Evolutionary conservation across 2,797 vertebrate species (phyloP), one percentile per base, ranked within the genome.

Genomic region (Margarornis squamiger): DNA sequence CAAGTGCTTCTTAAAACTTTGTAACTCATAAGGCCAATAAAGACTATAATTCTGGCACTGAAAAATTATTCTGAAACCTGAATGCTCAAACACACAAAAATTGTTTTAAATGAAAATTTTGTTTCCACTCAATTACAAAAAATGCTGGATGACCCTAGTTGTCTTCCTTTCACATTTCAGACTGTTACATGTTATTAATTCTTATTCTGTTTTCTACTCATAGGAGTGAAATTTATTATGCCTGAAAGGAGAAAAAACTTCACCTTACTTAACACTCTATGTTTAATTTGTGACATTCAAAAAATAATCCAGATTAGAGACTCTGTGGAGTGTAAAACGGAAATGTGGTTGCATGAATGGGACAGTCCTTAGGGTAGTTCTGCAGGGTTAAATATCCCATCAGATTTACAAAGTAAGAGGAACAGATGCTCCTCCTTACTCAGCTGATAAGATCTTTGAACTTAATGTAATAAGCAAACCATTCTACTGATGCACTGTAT

Each of bases 401-500:
- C 24, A 38, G 6, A 29, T n/a, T 48, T 45, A n/a, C 5, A 49
- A 63, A 86, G 38, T 57, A 39, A n/a, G 19, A 39, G 2, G 9
- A 1, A 5, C 7, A 3, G 4, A 41, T 88, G 6, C 2, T 58
- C 6, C 41, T 86, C 61, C 30, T 41, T 18, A 32, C 6, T 66
- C 14, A 54, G 9, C 18, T 34, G 13, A 12, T 61, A 16, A 72
- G 13, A 23, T 14, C 10, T 67, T 59, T 57, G 32, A 65, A 51
- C 8, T 39, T 4, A 36, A 43, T 82, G 39, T 4, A 36, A 43
- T 82, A 27, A 39, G 27, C 10, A 59, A 72, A 63, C 3, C 4
- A 23, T 45, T 6, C 4, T 59, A 10, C 26, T 76, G 23, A 16
- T 19, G 2, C 43, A 29, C 3, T 0, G 0, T 18, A 20, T 46